Evolutionary conservation across 1,140 invertebrate genomes (phyloP), one percentile per base, ranked within the genome.

Genomic region (Neuroterus valhalla): DNA sequence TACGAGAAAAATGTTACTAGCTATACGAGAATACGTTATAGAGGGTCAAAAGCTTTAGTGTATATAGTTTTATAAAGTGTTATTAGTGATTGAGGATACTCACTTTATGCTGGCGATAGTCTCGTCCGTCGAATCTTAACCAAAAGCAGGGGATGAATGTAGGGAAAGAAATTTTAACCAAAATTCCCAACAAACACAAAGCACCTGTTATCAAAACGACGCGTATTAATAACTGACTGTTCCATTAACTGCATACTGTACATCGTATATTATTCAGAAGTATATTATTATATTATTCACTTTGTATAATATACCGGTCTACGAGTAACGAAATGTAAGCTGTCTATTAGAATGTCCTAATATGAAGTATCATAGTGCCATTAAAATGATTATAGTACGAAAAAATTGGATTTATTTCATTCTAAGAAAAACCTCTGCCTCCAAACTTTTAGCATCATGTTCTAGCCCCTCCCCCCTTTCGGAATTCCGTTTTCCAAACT

Each of bases 11-110:
- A 82, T 86, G 84, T 86, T 85, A 82, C 78, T 86, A 86, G 81
- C 78, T 86, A 84, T 38, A 77, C 77, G 71, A 82, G 70, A 78
- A 84, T 81, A 82, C 72, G 82, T 87, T 86, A 82, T 86, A 89
- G 84, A 84, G 26, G 77, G 78, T 83, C 85, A 88, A 85, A 83
- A 78, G 86, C 86, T 89, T 89, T 87, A 88, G 87, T 89, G 88
- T 89, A 89, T 86, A 89, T 89, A 89, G 88, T 89, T 89, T 89
- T 89, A 84, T 89, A 89, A 89, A 89, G 85, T 89, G 86, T 88
- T 87, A 87, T 81, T 88, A 89, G 84, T 70, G 72, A 85, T 78
- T 75, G 76, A 82, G 23, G 50, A 84, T 81, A 78, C 81, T 76
- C 76, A 81, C 77, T 77, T 83, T 80, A 78, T 82, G 80, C 77